phyloP scores from a whole-genome alignment of 2,888 invertebrate genomes.

The Archips crataeganus region DNA sequence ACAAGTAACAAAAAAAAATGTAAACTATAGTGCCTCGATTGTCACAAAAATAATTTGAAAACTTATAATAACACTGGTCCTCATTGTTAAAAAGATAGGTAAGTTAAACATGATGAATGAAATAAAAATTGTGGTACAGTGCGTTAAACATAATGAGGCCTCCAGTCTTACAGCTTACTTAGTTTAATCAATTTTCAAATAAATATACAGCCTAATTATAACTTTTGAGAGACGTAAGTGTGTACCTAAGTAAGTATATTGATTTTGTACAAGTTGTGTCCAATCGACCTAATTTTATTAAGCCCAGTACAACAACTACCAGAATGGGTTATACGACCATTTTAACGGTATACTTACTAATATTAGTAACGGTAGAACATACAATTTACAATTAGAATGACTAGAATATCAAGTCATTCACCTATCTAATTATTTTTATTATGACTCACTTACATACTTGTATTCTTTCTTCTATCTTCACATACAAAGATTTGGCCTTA shows the following conservation, averaged over 20 bases:
- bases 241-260: not conserved
- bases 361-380: conserved; percentile 1
- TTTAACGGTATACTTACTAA: conserved; percentile 26
- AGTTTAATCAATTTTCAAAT: conserved; percentile 1
- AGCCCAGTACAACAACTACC: conserved; percentile 29
- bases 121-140: conserved; percentile 20
- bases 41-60: not conserved
- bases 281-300: conserved; percentile 29
- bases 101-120: not conserved
- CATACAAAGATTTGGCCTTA: not conserved
- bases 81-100: conserved; percentile 23
- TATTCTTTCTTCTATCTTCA: not conserved
- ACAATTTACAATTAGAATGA: conserved; percentile 18
- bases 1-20: too few relatives aligned
- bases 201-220: not conserved
- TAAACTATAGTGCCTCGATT: not conserved
- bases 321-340: conserved; percentile 38
- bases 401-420: conserved; percentile 27
- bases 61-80: conserved; percentile 30
- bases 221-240: conserved; percentile 4
- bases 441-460: not conserved
- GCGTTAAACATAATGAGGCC: conserved; percentile 12
- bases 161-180: conserved; percentile 3
- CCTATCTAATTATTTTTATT: conserved; percentile 9
- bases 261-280: conserved; percentile 27